Evolutionary conservation across 2,888 invertebrate genomes (phyloP), one percentile per base, ranked within the genome.

Genomic region (Hirtodrosophila histrioides): DNA sequence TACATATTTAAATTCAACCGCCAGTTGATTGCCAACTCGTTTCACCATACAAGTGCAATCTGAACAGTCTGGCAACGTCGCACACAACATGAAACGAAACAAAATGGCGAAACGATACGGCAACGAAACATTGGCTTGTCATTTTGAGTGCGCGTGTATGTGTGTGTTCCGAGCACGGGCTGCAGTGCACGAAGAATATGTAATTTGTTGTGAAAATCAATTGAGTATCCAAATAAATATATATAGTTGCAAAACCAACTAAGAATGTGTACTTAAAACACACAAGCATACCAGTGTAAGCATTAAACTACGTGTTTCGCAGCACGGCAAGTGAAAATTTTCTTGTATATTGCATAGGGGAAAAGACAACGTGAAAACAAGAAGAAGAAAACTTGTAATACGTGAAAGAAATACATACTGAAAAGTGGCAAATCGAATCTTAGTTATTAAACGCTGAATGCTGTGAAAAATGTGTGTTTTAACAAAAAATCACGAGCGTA

Each of bases 351-450:
- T 75, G 76, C 61, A 58, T 39, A 40, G 50, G 46, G 49, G 44
- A 65, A 78, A 70, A 68, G 66, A 69, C 87, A 85, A 87, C 75
- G 71, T 62, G 65, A 79, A 75, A 69, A 68, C 56, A 82, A 85
- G 82, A 82, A 80, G 87, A 86, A 31, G 31, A 31, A 7, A 74
- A 71, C 81, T 61, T 54, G 81, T 67, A 77, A 77, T 80, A 86
- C 87, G 81, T 87, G 82, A 85, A 82, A 75, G 79, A 81, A 86
- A 80, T 86, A 86, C 85, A 80, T 78, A 83, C 82, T 71, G 44
- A 71, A 85, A 82, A 81, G 53, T 68, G 44, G 29, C 39, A 64
- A 75, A 56, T 55, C 31, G 43, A 49, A 64, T 51, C 65, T 45
- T 41, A 46, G 24, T 45, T 36, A 40, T 31, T 23, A 23, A 45